Percentiles rank a stretch among this genome's conserved stretches.
Conservation (phyloP, 2,113 vertebrate genomes). For the Mystacornis crossleyi region DNA sequence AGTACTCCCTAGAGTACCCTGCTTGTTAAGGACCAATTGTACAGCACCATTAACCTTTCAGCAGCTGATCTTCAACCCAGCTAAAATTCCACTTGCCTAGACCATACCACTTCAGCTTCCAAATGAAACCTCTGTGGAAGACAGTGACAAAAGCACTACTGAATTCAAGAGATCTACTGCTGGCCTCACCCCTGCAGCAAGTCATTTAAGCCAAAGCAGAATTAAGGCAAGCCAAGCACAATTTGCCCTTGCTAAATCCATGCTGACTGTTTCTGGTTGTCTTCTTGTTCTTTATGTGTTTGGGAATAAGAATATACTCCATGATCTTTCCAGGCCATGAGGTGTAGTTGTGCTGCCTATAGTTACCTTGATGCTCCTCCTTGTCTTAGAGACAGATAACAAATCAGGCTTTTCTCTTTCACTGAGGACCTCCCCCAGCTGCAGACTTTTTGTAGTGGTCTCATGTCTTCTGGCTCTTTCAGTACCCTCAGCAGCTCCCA, state of each 20-base stretch:
- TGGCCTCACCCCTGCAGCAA: background rate
- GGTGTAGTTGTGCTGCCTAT: background rate
- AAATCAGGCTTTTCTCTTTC: background rate
- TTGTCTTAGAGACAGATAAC: background rate
- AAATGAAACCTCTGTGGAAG: background rate
- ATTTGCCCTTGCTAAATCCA: background rate
- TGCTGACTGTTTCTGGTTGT: background rate
- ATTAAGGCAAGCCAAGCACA: background rate
- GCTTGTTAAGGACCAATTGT: background rate
- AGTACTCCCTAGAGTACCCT: background rate
- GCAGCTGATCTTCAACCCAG: background rate
- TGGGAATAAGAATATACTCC: background rate
- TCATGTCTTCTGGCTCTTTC: background rate
- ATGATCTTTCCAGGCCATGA: background rate
- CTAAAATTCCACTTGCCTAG: background rate
- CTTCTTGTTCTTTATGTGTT: rapidly evolving
- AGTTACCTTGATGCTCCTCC: background rate
- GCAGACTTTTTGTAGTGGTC: background rate
- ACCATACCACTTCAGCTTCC: background rate
- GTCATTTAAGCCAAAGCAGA: background rate
- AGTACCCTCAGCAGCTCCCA: background rate
- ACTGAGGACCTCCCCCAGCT: background rate
- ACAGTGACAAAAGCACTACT: background rate
- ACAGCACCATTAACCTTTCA: background rate
- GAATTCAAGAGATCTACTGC: background rate